Evolutionary conservation across 2,113 vertebrate genomes (phyloP).

Genomic region (Eurypyga helias): DNA sequence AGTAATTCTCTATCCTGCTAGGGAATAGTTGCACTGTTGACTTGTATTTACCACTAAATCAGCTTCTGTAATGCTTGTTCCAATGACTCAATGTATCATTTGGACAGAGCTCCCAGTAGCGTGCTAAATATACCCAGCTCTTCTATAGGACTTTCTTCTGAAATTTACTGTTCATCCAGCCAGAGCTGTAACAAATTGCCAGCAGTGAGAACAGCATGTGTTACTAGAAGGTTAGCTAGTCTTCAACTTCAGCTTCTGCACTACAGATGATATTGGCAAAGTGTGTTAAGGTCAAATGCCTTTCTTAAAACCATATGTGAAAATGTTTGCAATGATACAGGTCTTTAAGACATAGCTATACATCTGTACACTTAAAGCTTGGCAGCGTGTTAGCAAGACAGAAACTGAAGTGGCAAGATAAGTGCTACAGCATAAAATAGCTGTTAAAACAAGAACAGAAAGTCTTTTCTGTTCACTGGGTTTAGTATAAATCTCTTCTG

Average conservation of each 20-base stretch:
- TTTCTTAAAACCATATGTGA: slow-evolving; percentile 2
- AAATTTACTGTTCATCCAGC: neutral
- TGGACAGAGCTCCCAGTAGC: slow-evolving; percentile 19
- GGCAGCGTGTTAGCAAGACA: neutral
- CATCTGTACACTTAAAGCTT: neutral
- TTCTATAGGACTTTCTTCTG: neutral
- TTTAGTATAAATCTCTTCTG: neutral
- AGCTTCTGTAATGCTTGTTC: neutral
- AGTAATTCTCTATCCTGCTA: neutral
- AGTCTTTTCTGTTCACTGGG: neutral
- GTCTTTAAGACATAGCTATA: neutral
- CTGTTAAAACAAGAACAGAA: neutral
- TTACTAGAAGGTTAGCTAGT: neutral
- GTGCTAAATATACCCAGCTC: slow-evolving; percentile 4
- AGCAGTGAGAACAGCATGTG: neutral
- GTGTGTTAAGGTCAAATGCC: neutral
- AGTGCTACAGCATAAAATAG: neutral
- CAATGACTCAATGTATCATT: slow-evolving; percentile 17
- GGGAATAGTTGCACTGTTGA: neutral
- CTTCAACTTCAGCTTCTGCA: neutral
- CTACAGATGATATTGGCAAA: neutral
- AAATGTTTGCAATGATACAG: neutral
- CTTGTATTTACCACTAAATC: slow-evolving; percentile 37
- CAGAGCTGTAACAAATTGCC: neutral
- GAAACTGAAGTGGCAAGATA: neutral